These are phyloP conservation scores for Drosophila willistoni DNA, from an alignment of 1,140 invertebrate species.

Conservation along the genomic window DNA sequence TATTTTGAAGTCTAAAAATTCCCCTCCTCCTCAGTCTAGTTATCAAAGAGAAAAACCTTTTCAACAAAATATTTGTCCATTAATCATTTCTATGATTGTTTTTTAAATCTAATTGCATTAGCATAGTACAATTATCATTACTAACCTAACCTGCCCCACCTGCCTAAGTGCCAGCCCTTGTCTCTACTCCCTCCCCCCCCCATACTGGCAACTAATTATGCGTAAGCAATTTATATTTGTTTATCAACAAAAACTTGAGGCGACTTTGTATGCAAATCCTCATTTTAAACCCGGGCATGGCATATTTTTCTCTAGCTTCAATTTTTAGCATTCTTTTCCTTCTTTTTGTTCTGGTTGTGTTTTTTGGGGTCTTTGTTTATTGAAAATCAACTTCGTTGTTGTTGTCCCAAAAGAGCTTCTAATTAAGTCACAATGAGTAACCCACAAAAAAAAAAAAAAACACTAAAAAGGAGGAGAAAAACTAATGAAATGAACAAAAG, in stretches of 20 bases:
- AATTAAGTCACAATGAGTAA: constrained; percentile 36
- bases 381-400: constrained; percentile 26
- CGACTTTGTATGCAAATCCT: constrained; percentile 69
- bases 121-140: constrained; percentile 50
- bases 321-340: not conserved
- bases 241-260: constrained; percentile 45
- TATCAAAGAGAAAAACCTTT: too few relatives aligned
- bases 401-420: constrained; percentile 2
- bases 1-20: too few relatives aligned
- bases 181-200: not conserved
- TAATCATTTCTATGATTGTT: constrained; percentile 22
- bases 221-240: constrained; percentile 52
- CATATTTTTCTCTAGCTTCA: constrained; percentile 26
- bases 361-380: constrained; percentile 26
- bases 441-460: not conserved
- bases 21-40: too few relatives aligned
- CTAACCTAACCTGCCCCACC: not conserved
- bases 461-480: not conserved
- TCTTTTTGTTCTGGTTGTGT: not conserved
- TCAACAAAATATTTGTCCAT: not conserved
- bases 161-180: not conserved
- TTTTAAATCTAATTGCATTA: constrained; percentile 50
- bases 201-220: not conserved
- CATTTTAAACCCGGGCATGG: constrained; percentile 27
- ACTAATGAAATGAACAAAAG: constrained; percentile 18